A percentile compares a stretch with the other conserved stretches of the same genome.
phyloP scores from a whole-genome alignment of 2,797 vertebrate genomes.

The Cynodonichthys magdalenae region DNA sequence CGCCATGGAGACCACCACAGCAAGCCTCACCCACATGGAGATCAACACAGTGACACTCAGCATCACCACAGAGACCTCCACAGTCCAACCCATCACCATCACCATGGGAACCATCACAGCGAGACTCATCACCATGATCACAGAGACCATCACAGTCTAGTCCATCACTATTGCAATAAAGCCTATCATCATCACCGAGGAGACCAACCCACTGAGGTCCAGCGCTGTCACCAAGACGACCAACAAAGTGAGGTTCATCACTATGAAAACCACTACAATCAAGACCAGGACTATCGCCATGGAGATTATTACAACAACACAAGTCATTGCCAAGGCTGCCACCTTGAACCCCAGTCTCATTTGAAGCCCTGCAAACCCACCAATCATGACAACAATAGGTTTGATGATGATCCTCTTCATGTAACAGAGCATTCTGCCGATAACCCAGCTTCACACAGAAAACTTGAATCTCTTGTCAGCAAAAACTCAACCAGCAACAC shows the following conservation, averaged over 20 bases:
- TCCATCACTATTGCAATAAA: constrained; percentile 4
- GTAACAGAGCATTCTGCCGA: constrained; percentile 20
- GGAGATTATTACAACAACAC: constrained; percentile 11
- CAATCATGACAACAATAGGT: constrained; percentile 7
- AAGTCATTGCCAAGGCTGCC: constrained; percentile 16
- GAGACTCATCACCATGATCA: constrained; percentile 1
- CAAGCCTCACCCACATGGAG: background rate
- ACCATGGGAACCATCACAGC: constrained; percentile 24
- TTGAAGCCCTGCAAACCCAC: constrained; percentile 17
- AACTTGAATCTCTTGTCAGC: constrained; percentile 42
- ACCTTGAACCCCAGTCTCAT: constrained; percentile 26
- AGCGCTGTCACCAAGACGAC: constrained; percentile 11
- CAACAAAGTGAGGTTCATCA: constrained; percentile 9
- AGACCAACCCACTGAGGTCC: constrained; percentile 5
- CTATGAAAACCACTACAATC: constrained; percentile 1
- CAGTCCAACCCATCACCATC: constrained; percentile 6
- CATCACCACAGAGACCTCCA: constrained; percentile 23
- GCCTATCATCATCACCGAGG: constrained; percentile 8
- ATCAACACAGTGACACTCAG: constrained; percentile 19
- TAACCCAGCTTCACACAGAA: constrained; percentile 20
- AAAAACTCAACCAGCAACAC: constrained; percentile 52
- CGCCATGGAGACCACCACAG: constrained; percentile 9
- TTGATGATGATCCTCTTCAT: constrained; percentile 17
- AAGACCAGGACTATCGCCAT: background rate
- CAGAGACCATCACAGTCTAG: constrained; percentile 5